A percentile compares a stretch with the other conserved stretches of the same genome.
Evolutionary conservation across 2,797 vertebrate species (phyloP).

Genomic region (Numenius phaeopus): DNA sequence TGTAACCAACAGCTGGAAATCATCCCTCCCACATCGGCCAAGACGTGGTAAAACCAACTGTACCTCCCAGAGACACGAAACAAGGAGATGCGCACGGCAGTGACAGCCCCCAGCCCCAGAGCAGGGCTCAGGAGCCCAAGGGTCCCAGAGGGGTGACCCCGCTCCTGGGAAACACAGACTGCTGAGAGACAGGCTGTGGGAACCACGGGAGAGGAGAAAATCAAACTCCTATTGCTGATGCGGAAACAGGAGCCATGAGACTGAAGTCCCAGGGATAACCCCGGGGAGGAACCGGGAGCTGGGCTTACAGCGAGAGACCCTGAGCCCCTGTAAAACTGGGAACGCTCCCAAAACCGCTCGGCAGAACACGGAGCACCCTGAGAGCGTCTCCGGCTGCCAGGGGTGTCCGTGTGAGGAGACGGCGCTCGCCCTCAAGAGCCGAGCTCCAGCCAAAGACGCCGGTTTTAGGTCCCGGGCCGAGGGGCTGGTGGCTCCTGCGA

Average conservation of each 20-base stretch:
- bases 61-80: too few relatives aligned
- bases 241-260: not conserved
- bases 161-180: not conserved
- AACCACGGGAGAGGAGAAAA: not conserved
- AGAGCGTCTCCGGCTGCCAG: not conserved
- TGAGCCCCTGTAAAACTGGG: not conserved
- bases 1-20: not conserved
- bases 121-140: not conserved
- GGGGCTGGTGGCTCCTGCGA: accelerated
- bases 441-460: accelerated
- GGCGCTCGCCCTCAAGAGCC: not conserved
- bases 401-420: accelerated
- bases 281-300: accelerated
- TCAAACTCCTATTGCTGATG: not conserved
- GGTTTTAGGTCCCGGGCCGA: accelerated
- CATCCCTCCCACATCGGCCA: not conserved
- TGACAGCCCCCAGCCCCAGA: too few relatives aligned
- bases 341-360: not conserved
- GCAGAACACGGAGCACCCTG: not conserved
- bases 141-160: not conserved
- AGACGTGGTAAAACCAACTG: not conserved
- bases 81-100: accelerated
- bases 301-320: not conserved
- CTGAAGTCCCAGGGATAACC: not conserved
- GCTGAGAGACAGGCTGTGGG: not conserved